phyloP scores from a whole-genome alignment of 2,888 invertebrate species.

The Caenorhabditis imperialis region DNA sequence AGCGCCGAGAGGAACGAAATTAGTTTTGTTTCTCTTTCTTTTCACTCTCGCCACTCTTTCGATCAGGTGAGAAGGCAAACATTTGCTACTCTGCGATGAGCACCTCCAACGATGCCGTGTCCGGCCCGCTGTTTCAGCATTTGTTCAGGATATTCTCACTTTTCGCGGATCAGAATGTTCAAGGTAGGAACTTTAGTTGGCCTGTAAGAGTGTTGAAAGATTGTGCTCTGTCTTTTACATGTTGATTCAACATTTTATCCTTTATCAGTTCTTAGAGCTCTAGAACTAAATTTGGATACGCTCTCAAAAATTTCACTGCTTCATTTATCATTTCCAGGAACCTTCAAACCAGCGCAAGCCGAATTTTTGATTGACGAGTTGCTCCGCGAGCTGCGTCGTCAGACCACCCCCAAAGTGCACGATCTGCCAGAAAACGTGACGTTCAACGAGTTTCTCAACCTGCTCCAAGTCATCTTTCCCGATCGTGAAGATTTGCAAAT shows the following conservation, averaged over 20 bases:
- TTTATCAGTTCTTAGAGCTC: not conserved
- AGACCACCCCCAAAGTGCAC: constrained; percentile 55
- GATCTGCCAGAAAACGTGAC: constrained; percentile 62
- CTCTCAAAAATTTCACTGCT: not conserved
- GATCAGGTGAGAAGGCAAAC: constrained; percentile 45
- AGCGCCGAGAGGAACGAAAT: constrained; percentile 44
- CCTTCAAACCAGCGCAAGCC: constrained; percentile 46
- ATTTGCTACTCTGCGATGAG: constrained; percentile 6
- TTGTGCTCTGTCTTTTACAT: not conserved
- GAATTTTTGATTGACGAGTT: constrained; percentile 60
- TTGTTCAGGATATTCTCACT: constrained; percentile 54
- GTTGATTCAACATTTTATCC: not conserved
- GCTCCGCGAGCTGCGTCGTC: constrained; percentile 56
- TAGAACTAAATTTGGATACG: not conserved
- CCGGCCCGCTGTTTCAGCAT: constrained; percentile 41
- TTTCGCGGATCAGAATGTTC: constrained; percentile 46
- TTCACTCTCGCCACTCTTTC: constrained; percentile 11
- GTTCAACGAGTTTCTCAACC: constrained; percentile 57
- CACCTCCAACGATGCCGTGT: constrained; percentile 27
- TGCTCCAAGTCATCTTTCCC: constrained; percentile 56
- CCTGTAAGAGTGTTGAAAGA: not conserved
- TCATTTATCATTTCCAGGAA: constrained; percentile 18
- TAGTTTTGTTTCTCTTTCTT: constrained; percentile 33
- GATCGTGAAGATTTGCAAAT: constrained; percentile 54
- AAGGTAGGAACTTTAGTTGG: constrained; percentile 15